phyloP scores from a whole-genome alignment of 2,797 vertebrate species.

The Paguma larvata region DNA sequence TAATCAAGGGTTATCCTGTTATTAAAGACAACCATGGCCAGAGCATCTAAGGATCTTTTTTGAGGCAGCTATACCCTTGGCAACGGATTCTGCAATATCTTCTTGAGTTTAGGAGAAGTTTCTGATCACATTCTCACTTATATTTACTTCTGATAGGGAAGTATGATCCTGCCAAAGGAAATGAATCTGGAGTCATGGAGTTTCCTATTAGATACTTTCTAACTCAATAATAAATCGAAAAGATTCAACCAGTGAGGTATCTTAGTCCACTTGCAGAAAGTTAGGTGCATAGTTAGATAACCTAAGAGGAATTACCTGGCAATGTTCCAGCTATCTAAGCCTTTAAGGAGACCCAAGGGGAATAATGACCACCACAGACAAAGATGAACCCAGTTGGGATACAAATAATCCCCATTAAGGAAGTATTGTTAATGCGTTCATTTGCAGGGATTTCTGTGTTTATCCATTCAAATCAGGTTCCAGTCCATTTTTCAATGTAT shows the following conservation, averaged over 20 bases:
- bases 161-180: not conserved
- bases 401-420: not conserved
- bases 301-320: not conserved
- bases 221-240: not conserved
- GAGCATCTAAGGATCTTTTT: not conserved
- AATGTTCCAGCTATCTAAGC: not conserved
- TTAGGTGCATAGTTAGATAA: not conserved
- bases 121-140: not conserved
- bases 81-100: not conserved
- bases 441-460: not conserved
- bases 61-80: not conserved
- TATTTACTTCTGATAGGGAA: not conserved
- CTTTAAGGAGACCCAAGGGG: not conserved
- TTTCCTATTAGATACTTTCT: not conserved
- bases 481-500: not conserved
- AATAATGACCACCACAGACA: not conserved
- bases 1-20: not conserved
- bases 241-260: not conserved
- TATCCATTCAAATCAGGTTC: not conserved
- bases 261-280: not conserved
- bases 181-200: not conserved
- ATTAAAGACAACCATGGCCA: not conserved
- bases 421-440: not conserved
- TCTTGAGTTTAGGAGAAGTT: not conserved
- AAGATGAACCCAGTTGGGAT: not conserved